A percentile compares a stretch with the other conserved stretches of the same genome.
Evolutionary conservation across 2,113 vertebrate species (phyloP).

Genomic region (Aspiorhynchus laticeps): DNA sequence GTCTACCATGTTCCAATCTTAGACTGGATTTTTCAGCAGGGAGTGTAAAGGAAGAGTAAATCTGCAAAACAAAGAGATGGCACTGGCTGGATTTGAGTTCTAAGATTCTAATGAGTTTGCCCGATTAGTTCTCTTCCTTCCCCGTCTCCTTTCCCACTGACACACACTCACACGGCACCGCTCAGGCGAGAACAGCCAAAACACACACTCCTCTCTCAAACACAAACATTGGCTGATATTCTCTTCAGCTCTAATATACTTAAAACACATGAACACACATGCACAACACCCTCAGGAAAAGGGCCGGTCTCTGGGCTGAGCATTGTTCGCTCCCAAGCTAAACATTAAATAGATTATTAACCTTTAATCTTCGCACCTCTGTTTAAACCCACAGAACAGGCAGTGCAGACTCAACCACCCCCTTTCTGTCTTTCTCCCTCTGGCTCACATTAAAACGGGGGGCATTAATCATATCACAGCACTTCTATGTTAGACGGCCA

Average conservation of each 20-base stretch:
- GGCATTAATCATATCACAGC: conserved; percentile 17
- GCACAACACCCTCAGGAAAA: conserved; percentile 66
- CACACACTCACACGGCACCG: conserved; percentile 37
- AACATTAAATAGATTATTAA: conserved; percentile 73
- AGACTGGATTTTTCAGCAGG: background rate
- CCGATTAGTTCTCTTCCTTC: conserved; percentile 44
- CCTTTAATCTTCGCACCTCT: conserved; percentile 70
- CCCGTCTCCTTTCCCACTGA: conserved; percentile 40
- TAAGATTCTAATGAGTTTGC: conserved; percentile 57
- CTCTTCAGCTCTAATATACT: conserved; percentile 54
- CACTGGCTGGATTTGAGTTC: conserved; percentile 22
- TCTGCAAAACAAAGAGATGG: conserved; percentile 37
- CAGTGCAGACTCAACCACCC: conserved; percentile 47
- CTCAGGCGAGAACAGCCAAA: conserved; percentile 59
- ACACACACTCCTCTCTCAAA: conserved; percentile 66
- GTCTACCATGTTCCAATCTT: background rate
- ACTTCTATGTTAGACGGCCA: conserved; percentile 1
- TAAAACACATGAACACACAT: conserved; percentile 50
- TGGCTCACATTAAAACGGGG: conserved; percentile 21
- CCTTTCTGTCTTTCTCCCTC: conserved; percentile 48
- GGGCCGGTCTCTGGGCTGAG: conserved; percentile 60
- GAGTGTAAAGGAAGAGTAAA: conserved; percentile 19
- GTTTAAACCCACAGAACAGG: conserved; percentile 49
- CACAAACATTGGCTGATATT: conserved; percentile 58
- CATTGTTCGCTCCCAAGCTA: conserved; percentile 67